phyloP scores from a whole-genome alignment of 1,140 invertebrate species.

The Caenorhabditis inopinata region DNA sequence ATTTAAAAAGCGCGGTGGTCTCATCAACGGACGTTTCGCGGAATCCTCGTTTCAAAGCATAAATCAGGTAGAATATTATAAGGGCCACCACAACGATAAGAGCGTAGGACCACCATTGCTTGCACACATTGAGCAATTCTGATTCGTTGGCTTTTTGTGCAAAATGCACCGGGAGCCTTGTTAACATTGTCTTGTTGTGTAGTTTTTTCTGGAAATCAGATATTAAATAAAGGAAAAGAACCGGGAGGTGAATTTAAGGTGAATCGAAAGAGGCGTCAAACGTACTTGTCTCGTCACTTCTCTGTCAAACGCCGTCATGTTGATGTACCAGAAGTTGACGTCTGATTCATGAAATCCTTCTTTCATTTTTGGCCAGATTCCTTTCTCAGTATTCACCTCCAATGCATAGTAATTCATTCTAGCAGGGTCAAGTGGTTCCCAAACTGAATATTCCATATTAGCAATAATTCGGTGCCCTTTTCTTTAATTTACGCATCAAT shows the following conservation, averaged over 20 bases:
- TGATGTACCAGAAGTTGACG: conserved; percentile 29
- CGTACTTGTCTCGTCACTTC: conserved; percentile 16
- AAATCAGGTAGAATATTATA: conserved; percentile 14
- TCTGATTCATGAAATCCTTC: conserved; percentile 9
- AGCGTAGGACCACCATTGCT: background rate
- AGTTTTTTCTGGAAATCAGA: background rate
- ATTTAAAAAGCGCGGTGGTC: conserved; percentile 3
- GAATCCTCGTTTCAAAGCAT: background rate
- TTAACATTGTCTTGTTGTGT: background rate
- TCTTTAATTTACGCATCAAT: too few species aligned
- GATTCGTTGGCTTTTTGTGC: background rate
- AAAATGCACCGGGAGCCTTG: background rate
- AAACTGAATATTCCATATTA: too few species aligned
- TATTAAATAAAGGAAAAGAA: background rate
- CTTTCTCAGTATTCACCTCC: background rate
- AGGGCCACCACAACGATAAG: conserved; percentile 20
- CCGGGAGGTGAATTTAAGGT: background rate
- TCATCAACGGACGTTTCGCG: background rate
- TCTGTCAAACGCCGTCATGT: conserved; percentile 27
- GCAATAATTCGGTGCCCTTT: too few species aligned
- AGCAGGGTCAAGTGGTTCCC: background rate
- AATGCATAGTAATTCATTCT: conserved; percentile 11
- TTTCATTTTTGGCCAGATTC: background rate
- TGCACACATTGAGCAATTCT: background rate
- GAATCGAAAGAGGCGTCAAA: background rate